A percentile compares a stretch with the other conserved stretches of the same genome.
These are phyloP conservation scores for Salvelinus sp. DNA, from an alignment of 2,113 vertebrate genomes.

Conservation along the genomic window DNA sequence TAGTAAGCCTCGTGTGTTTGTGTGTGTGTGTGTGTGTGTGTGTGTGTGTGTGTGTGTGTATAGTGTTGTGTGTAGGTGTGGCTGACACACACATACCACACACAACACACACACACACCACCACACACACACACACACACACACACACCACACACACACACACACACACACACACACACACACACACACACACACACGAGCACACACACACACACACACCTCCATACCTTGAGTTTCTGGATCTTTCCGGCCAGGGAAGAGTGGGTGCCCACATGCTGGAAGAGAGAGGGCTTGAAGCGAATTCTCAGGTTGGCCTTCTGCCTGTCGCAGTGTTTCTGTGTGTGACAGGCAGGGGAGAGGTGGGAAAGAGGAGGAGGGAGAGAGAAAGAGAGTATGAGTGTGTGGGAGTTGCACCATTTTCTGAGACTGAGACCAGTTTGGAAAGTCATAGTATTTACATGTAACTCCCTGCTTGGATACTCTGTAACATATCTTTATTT, in stretches of 20 bases:
- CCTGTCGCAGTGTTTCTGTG: conserved; percentile 96
- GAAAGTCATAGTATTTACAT: too few relatives aligned
- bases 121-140: neutral
- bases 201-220: conserved; percentile 58
- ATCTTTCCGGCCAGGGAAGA: conserved; percentile 97
- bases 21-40: too few relatives aligned
- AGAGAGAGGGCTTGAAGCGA: conserved; percentile 96
- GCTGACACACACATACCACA: too few relatives aligned
- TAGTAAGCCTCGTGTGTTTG: too few relatives aligned
- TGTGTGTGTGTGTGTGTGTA: too few relatives aligned
- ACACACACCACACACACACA: too few relatives aligned
- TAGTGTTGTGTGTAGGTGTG: too few relatives aligned
- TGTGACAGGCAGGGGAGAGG: neutral
- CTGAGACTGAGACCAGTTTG: too few relatives aligned
- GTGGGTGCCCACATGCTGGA: conserved; percentile 96
- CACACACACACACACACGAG: conserved; percentile 7
- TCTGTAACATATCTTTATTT: too few relatives aligned
- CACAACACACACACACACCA: neutral
- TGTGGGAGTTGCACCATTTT: too few relatives aligned
- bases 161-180: neutral
- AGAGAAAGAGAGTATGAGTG: neutral
- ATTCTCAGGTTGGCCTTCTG: conserved; percentile 98
- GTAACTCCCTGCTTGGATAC: neutral
- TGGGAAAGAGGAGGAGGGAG: neutral
- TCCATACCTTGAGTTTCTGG: conserved; percentile 89